phyloP scores from a whole-genome alignment of 2,888 invertebrate species.

The Drosophila siamana region DNA sequence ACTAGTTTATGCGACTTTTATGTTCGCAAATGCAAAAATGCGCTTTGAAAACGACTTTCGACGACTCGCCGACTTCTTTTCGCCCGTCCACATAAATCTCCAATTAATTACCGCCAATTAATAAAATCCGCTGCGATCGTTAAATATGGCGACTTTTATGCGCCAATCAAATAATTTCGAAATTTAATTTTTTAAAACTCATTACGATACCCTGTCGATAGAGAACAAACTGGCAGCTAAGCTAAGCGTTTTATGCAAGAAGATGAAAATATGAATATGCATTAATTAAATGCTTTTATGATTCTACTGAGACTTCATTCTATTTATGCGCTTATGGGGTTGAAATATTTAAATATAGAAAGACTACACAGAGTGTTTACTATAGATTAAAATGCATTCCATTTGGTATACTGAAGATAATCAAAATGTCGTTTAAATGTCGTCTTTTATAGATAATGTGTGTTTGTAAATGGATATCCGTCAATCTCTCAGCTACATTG shows the following conservation, averaged over 20 bases:
- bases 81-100: conserved; percentile 51
- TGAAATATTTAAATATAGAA: no score
- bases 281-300: not conserved
- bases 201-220: conserved; percentile 7
- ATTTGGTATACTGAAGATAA: no score
- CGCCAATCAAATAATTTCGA: conserved; percentile 62
- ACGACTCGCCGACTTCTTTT: conserved; percentile 1
- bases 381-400: no score
- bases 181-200: conserved; percentile 27
- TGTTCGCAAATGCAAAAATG: conserved; percentile 37
- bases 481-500: no score
- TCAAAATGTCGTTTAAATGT: no score
- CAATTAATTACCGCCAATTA: conserved; percentile 69
- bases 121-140: conserved; percentile 57
- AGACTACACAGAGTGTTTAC: no score
- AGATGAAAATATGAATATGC: no score
- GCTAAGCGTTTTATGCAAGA: no score
- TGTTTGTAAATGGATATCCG: not conserved
- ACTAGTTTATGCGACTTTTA: conserved; percentile 43
- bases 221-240: not conserved
- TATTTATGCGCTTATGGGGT: no score
- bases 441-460: no score
- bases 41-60: conserved; percentile 22
- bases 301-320: not conserved
- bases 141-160: conserved; percentile 55